These are phyloP conservation scores for Connochaetes taurinus DNA, from an alignment of 2,113 vertebrate genomes.

Conservation along the genomic window DNA sequence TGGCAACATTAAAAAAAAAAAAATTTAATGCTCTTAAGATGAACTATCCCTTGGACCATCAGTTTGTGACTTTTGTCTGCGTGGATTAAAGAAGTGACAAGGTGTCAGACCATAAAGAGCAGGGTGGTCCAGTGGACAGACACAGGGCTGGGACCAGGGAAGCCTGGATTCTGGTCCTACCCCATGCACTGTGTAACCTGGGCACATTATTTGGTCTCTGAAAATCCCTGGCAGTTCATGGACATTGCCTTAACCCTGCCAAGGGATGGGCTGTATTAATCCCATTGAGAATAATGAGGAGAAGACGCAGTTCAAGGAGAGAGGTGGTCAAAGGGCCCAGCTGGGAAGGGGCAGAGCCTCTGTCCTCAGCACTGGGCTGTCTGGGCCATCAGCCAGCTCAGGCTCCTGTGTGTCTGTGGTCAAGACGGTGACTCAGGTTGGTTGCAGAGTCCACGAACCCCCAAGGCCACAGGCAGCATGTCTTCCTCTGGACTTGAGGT, in stretches of 20 bases:
- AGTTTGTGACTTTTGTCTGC: background rate
- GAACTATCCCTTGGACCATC: background rate
- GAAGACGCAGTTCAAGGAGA: background rate
- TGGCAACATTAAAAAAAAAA: background rate
- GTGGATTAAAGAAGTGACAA: background rate
- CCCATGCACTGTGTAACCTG: accelerated
- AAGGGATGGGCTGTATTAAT: background rate
- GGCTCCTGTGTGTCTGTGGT: background rate
- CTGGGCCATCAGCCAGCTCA: accelerated
- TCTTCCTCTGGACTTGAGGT: no score
- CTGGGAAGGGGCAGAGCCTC: no score
- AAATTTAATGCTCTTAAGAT: background rate
- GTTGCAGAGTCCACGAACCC: background rate
- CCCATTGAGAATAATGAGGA: background rate
- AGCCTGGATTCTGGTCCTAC: background rate
- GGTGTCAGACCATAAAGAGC: background rate
- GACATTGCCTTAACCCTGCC: no score
- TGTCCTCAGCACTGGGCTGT: background rate
- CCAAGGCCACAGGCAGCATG: background rate
- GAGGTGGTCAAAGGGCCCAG: background rate
- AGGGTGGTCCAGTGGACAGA: background rate
- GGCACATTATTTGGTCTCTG: background rate
- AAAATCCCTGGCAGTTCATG: background rate
- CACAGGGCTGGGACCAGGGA: accelerated
- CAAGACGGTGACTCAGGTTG: background rate